Base-by-base conservation (phyloP, 2,888 invertebrate species). In the Ornithoptera alexandrae region DNA sequence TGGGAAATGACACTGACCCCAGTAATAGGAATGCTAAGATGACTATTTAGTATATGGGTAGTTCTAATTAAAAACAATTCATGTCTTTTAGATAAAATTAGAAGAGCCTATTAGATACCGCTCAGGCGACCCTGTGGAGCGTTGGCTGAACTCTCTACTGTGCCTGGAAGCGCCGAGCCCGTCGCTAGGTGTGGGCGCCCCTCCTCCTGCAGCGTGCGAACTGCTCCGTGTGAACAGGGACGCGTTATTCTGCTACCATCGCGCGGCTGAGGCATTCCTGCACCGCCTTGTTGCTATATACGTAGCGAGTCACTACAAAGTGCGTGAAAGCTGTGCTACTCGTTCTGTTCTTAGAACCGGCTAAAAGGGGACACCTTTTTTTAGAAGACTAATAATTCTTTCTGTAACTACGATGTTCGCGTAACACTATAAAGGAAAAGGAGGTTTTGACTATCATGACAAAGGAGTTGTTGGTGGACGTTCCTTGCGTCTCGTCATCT, bases 291-390 rank as follows among this genome's bases (percentile, higher is more conserved):
- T 99, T 75, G 95, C 98, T 18, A 95, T 99, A 60, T 99, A 98
- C 84, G 99, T 99, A 0, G 95, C 99, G 0, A 99, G 99, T 8
- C 99, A 99, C 92, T 99, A 99, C 85, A 99, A 99, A 94, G 97
- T 95, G 80, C 79, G 75, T 17, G 5, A 50, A 18, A 17, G 3
- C 2, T 56, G 20, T 22, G 50, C 39, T 39, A 39, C 7, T 39
- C 7, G 39, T 39, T 39, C 10, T 39, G 39, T 39, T 39, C 10
- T 39, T 39, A 7, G 10, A 30, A 39, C 10, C 10, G 10, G 7
- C 39, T 39, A 39, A 3, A 39, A 39, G 6, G 7, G 39, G 39
- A 1, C 39, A 39, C 10, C 10, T 8, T 39, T 39, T 39, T 39
- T 39, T 1, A 39, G 39, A 0, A 10, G 39, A 10, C 6, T 39